Evolutionary conservation across 1,140 invertebrate genomes (phyloP).

Genomic region (Papilio glaucus): DNA sequence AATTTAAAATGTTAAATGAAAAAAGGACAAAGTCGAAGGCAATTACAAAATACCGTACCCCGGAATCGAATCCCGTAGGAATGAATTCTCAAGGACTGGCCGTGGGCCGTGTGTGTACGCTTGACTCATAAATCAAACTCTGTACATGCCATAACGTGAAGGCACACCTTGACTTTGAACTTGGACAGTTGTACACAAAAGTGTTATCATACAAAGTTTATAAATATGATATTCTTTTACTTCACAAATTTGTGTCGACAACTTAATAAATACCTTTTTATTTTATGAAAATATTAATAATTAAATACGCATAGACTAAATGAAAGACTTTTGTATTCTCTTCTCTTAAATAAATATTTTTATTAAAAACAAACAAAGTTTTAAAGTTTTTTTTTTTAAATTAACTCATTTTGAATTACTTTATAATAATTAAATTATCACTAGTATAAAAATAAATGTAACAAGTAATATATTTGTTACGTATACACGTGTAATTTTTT

Average conservation of each 20-base stretch:
- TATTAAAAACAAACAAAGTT: no score
- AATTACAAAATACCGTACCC: constrained; percentile 43
- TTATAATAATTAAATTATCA: no score
- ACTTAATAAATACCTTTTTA: background rate
- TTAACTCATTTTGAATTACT: no score
- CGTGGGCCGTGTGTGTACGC: constrained; percentile 45
- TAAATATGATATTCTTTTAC: constrained; percentile 10
- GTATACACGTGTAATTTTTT: no score
- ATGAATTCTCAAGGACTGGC: background rate
- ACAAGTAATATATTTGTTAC: no score
- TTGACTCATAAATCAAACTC: constrained; percentile 59
- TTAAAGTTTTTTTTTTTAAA: no score
- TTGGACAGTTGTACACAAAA: constrained; percentile 48
- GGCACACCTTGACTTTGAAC: constrained; percentile 66
- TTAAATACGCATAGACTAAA: no score
- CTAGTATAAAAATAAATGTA: no score
- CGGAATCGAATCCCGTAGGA: constrained; percentile 44
- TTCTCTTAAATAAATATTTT: no score
- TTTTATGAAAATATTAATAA: no score
- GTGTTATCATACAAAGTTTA: constrained; percentile 32
- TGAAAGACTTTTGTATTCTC: no score
- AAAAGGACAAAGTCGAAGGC: constrained; percentile 19
- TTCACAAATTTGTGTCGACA: no score
- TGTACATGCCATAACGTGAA: constrained; percentile 46
- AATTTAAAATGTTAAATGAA: constrained; percentile 3